Evolutionary conservation across 2,888 invertebrate species (phyloP).

Genomic region (Rapana venosa): DNA sequence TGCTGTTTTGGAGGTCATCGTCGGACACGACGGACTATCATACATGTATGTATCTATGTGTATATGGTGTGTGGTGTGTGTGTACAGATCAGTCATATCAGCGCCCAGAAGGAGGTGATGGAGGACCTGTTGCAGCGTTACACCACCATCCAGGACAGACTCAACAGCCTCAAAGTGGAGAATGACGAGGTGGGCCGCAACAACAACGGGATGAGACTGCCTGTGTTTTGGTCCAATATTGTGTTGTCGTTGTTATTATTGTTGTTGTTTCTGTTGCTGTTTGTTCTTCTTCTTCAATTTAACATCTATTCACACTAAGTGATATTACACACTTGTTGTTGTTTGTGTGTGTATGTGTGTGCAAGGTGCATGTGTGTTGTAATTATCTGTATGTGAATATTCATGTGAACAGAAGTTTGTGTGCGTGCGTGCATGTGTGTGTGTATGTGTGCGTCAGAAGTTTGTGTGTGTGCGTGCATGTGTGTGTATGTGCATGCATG

Average conservation of each 20-base stretch:
- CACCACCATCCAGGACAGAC: conserved; percentile 87
- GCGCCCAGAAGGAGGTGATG: conserved; percentile 87
- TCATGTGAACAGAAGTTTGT: background rate
- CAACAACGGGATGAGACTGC: too few species aligned
- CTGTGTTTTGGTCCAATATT: too few species aligned
- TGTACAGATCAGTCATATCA: conserved; percentile 81
- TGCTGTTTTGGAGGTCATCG: too few species aligned
- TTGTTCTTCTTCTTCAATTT: too few species aligned
- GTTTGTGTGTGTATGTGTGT: background rate
- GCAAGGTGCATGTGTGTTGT: background rate
- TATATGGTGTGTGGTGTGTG: background rate
- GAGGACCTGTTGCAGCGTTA: conserved; percentile 90
- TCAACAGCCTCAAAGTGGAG: conserved; percentile 90
- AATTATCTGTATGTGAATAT: background rate
- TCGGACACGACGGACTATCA: too few species aligned
- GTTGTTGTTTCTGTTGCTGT: too few species aligned
- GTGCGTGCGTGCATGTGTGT: background rate
- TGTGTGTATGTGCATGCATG: too few species aligned
- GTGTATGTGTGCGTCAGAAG: background rate
- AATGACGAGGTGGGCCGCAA: conserved; percentile 85
- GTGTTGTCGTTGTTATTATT: too few species aligned
- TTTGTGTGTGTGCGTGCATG: too few species aligned
- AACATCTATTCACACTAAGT: too few species aligned
- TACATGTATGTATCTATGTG: too few species aligned
- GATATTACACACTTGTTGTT: too few species aligned